phyloP scores from a whole-genome alignment of 1,140 invertebrate species.

The Vanessa atalanta region DNA sequence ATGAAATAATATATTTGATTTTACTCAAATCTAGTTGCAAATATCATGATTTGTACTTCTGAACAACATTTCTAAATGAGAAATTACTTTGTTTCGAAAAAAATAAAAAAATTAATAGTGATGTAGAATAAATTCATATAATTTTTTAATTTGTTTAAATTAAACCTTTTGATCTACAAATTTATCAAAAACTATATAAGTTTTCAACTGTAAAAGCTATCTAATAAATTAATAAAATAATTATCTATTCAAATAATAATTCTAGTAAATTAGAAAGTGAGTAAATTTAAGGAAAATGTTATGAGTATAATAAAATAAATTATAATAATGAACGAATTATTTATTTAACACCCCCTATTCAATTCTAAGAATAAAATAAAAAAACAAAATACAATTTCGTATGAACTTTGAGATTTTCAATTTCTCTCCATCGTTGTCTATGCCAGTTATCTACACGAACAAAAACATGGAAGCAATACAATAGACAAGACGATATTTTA shows the following conservation, averaged over 20 bases:
- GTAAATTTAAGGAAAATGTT: constrained; percentile 75
- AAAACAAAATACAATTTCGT: not conserved
- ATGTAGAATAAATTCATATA: constrained; percentile 1
- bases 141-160: constrained; percentile 1
- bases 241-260: constrained; percentile 72
- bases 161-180: constrained; percentile 17
- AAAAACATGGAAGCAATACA: no score
- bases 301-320: constrained; percentile 76
- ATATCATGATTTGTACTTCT: not conserved
- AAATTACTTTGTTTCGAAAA: not conserved
- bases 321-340: constrained; percentile 11
- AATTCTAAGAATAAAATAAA: not conserved
- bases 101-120: not conserved
- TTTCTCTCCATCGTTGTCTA: not conserved
- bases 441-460: not conserved
- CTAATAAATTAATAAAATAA: constrained; percentile 67
- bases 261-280: constrained; percentile 76
- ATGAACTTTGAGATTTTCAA: no score
- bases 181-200: constrained; percentile 17
- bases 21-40: not conserved
- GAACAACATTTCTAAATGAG: not conserved
- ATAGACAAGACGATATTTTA: no score
- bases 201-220: constrained; percentile 70
- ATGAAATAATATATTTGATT: constrained; percentile 6
- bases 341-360: not conserved